phyloP scores from a whole-genome alignment of 2,113 vertebrate genomes.

The Physeter macrocephalus region DNA sequence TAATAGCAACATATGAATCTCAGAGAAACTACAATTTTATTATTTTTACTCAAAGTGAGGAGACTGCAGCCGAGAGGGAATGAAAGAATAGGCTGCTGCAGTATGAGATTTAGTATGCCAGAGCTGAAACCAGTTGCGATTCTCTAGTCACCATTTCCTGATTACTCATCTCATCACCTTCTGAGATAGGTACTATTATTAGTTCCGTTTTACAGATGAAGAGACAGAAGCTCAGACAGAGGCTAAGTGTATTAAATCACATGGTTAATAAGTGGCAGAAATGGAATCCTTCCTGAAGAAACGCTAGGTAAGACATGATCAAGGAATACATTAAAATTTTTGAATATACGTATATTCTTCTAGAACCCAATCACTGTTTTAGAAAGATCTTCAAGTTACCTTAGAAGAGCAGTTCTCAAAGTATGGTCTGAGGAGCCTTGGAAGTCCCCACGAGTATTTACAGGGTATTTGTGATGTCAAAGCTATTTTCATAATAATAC shows the following conservation, averaged over 20 bases:
- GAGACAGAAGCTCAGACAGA: conserved; percentile 11
- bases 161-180: neutral
- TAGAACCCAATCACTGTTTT: neutral
- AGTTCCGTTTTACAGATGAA: conserved; percentile 1
- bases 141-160: neutral
- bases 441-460: neutral
- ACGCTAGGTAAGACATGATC: neutral
- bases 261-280: neutral
- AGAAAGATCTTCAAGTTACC: neutral
- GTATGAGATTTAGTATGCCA: neutral
- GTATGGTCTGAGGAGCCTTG: neutral
- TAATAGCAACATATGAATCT: neutral
- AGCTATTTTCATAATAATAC: neutral
- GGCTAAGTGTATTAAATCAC: neutral
- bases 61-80: neutral
- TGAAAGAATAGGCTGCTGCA: neutral
- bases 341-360: neutral
- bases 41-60: neutral
- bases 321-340: neutral
- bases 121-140: neutral
- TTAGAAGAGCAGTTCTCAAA: neutral
- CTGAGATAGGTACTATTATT: neutral
- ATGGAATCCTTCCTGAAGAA: neutral
- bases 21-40: conserved; percentile 8
- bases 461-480: neutral